Percentiles rank a stretch among this genome's conserved stretches.
phyloP scores from a whole-genome alignment of 1,140 invertebrate genomes.

The Drosophila takahashii region DNA sequence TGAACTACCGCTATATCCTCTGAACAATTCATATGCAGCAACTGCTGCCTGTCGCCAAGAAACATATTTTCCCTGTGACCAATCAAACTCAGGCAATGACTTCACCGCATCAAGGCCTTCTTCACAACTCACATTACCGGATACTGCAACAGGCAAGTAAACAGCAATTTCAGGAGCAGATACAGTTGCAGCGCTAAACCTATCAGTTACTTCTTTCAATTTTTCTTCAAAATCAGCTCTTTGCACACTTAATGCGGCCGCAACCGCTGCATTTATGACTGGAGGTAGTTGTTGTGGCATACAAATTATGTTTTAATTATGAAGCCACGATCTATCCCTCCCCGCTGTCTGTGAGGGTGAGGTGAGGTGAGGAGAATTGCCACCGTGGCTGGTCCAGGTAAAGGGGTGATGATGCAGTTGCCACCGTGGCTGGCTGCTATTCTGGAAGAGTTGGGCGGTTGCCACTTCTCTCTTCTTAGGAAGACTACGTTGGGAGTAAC shows the following conservation, averaged over 20 bases:
- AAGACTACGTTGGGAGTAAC: no score
- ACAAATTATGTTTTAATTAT: background rate
- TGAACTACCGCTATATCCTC: slow-evolving; percentile 19
- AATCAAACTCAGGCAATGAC: slow-evolving; percentile 5
- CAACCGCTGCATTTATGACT: no score
- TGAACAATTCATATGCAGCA: slow-evolving; percentile 11
- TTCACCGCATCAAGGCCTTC: slow-evolving; percentile 13
- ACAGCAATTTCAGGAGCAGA: slow-evolving; percentile 1
- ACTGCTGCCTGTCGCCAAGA: slow-evolving; percentile 5
- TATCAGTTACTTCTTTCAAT: no score
- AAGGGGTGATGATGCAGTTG: background rate
- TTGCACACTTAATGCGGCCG: no score
- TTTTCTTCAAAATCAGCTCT: no score
- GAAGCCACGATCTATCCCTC: no score
- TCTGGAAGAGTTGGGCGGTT: background rate
- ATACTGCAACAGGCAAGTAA: slow-evolving; percentile 2
- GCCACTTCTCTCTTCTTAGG: background rate
- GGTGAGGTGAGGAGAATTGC: no score
- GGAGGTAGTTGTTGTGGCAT: no score
- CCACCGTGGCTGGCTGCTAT: background rate
- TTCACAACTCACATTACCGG: slow-evolving; percentile 4
- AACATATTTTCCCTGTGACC: slow-evolving; percentile 5
- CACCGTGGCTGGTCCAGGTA: background rate
- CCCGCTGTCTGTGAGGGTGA: no score
- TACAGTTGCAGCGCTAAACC: background rate